Evolutionary conservation across 1,140 invertebrate genomes (phyloP).

Genomic region (Nymphalis io): DNA sequence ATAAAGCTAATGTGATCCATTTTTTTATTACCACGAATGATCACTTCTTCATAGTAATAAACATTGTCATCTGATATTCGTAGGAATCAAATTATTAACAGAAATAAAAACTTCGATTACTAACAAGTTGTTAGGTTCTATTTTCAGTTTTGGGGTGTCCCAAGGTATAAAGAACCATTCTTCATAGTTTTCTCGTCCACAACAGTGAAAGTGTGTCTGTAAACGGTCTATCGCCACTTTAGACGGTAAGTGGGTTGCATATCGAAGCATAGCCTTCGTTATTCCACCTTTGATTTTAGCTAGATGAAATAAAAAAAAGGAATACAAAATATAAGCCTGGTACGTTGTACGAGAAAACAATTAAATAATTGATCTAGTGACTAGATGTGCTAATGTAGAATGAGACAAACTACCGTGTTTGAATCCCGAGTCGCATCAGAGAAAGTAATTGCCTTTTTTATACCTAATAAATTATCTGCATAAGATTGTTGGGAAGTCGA

Average conservation of each 20-base stretch:
- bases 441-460: no score
- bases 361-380: no score
- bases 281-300: slow-evolving; percentile 70
- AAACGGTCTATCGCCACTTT: slow-evolving; percentile 64
- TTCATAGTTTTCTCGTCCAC: slow-evolving; percentile 58
- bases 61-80: no score
- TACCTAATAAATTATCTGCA: no score
- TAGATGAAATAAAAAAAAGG: slow-evolving; percentile 22
- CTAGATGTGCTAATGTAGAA: no score
- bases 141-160: slow-evolving; percentile 51
- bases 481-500: no score
- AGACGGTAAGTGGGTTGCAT: slow-evolving; percentile 59
- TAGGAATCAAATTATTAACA: neutral
- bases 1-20: no score
- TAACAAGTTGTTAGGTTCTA: slow-evolving; percentile 49
- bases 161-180: slow-evolving; percentile 68
- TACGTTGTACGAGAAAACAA: no score
- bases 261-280: slow-evolving; percentile 63
- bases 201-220: slow-evolving; percentile 65
- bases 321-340: neutral
- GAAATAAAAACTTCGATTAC: slow-evolving; percentile 28
- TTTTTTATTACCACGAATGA: no score
- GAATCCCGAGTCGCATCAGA: no score
- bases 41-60: no score
- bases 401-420: no score